Conservation (phyloP, 2,113 vertebrate genomes). For the Ornithorhynchus anatinus region DNA sequence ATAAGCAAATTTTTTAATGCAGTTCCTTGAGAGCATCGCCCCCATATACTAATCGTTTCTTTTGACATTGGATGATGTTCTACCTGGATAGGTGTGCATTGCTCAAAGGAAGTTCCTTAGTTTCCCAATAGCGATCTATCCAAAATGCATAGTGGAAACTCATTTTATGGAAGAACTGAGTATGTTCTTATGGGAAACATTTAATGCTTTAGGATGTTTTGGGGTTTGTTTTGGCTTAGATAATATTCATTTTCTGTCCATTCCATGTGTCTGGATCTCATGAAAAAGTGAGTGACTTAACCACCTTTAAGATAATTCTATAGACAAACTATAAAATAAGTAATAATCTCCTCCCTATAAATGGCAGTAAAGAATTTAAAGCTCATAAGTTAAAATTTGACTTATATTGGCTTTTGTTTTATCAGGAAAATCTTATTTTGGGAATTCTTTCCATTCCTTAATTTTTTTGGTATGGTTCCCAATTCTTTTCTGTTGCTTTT, state of each 20-base stretch:
- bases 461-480: constrained; percentile 13
- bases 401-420: background rate
- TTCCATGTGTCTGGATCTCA: background rate
- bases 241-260: background rate
- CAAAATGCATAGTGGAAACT: no score
- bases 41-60: no score
- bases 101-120: no score
- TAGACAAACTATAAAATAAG: background rate
- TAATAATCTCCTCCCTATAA: background rate
- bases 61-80: no score
- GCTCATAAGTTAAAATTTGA: background rate
- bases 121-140: no score
- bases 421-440: background rate
- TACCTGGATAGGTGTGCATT: no score
- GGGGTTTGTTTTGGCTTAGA: no score
- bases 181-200: no score
- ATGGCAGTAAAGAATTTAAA: background rate
- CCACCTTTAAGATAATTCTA: background rate
- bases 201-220: no score
- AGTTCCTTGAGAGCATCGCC: no score
- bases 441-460: background rate
- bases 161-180: no score
- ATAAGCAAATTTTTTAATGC: no score
- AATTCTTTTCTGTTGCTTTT: background rate
- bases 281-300: background rate